These are phyloP conservation scores for Plotosus lineatus DNA, from an alignment of 2,113 vertebrate genomes.

Conservation along the genomic window DNA sequence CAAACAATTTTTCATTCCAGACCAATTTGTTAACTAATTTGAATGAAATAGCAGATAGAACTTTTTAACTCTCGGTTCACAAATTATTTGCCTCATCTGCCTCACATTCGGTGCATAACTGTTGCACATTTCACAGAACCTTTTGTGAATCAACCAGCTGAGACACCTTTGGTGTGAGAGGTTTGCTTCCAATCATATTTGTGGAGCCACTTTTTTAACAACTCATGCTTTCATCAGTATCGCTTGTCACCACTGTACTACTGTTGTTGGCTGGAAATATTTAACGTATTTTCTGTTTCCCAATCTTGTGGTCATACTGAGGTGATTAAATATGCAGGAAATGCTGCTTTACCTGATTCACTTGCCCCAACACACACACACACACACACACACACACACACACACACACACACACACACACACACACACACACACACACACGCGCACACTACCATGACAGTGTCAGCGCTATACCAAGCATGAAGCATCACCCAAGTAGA, in stretches of 20 bases:
- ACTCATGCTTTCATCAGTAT: background rate
- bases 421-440: constrained; percentile 3
- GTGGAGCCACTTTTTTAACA: background rate
- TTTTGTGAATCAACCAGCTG: no score
- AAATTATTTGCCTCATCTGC: no score
- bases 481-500: background rate
- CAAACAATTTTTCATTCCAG: no score
- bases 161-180: background rate
- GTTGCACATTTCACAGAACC: no score
- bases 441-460: background rate
- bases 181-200: background rate
- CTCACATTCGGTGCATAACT: no score
- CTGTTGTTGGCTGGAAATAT: background rate
- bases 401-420: background rate
- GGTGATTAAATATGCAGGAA: background rate
- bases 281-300: background rate
- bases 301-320: background rate
- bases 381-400: background rate
- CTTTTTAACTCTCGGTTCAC: no score
- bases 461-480: background rate
- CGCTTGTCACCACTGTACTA: background rate
- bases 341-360: background rate
- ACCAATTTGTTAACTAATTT: no score
- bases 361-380: background rate
- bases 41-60: no score